These are phyloP conservation scores for Lasioglossum morio DNA, from an alignment of 2,888 invertebrate species.

Conservation along the genomic window DNA sequence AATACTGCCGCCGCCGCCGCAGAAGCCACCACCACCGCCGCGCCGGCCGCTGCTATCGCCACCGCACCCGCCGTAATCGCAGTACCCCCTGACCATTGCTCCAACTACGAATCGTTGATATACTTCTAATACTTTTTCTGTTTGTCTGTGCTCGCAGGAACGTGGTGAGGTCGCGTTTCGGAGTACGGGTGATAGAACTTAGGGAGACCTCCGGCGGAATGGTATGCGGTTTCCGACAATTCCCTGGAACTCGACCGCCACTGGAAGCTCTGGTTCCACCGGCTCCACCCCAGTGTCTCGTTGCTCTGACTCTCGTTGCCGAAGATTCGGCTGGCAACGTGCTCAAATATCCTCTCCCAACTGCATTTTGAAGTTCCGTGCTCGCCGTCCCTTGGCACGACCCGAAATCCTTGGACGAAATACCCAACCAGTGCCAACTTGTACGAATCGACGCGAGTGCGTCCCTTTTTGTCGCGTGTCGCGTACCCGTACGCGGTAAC, in stretches of 20 bases:
- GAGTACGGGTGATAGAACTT: constrained; percentile 82
- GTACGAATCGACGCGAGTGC: constrained; percentile 3
- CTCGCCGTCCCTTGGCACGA: neutral
- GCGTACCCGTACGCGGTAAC: neutral
- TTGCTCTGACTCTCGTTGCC: constrained; percentile 87
- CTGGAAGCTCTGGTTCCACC: constrained; percentile 81
- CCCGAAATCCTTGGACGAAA: neutral
- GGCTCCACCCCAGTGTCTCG: constrained; percentile 78
- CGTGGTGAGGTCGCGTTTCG: constrained; percentile 81
- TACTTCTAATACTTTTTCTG: neutral
- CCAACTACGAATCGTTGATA: neutral
- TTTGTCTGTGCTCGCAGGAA: constrained; percentile 72
- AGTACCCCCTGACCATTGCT: neutral
- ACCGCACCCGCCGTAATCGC: neutral
- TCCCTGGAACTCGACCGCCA: constrained; percentile 80
- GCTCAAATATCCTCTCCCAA: constrained; percentile 88
- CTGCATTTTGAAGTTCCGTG: constrained; percentile 82
- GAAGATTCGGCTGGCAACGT: constrained; percentile 90
- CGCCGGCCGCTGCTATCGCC: neutral
- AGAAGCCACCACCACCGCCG: neutral
- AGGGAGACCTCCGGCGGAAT: constrained; percentile 81
- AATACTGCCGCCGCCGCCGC: neutral
- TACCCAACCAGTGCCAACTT: constrained; percentile 14
- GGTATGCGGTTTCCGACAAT: constrained; percentile 82
- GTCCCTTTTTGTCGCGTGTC: neutral